Evolutionary conservation across 2,113 vertebrate species (phyloP).

Genomic region (Aegypius monachus): DNA sequence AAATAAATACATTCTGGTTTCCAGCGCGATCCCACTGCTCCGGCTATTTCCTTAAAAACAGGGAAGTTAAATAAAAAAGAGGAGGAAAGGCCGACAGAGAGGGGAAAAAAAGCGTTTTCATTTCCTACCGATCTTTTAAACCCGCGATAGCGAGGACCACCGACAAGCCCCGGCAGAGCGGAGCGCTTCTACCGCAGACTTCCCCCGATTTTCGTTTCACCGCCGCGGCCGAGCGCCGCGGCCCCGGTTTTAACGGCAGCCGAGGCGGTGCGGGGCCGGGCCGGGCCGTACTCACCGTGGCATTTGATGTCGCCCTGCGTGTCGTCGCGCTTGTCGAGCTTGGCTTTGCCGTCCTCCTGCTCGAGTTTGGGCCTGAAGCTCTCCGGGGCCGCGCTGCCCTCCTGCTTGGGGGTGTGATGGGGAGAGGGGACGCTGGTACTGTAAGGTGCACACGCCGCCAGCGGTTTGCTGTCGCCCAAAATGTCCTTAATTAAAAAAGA

Average conservation of each 20-base stretch:
- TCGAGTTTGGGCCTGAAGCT: slow-evolving; percentile 94
- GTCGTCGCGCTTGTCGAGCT: slow-evolving; percentile 91
- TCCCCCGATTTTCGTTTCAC: neutral
- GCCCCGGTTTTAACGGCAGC: neutral
- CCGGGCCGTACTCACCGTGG: slow-evolving; percentile 82
- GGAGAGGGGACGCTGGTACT: slow-evolving; percentile 93
- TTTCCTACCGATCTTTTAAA: neutral
- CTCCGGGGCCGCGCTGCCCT: slow-evolving; percentile 82
- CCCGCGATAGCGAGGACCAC: neutral
- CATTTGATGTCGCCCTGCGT: slow-evolving; percentile 89
- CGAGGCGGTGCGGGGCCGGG: neutral
- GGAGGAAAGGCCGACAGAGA: neutral
- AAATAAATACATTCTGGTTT: slow-evolving; percentile 8
- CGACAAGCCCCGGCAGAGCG: neutral
- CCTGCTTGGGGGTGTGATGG: slow-evolving; percentile 90
- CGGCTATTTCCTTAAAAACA: neutral
- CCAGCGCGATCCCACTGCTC: neutral
- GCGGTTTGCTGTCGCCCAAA: slow-evolving; percentile 96
- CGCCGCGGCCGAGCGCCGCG: neutral
- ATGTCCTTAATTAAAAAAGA: slow-evolving; percentile 99
- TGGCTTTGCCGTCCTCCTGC: slow-evolving; percentile 88
- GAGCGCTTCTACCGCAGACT: neutral
- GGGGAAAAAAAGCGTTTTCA: neutral
- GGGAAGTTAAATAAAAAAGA: neutral
- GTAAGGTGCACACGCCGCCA: slow-evolving; percentile 97